Evolutionary conservation across 1,140 invertebrate species (phyloP).

Genomic region (Cydia strobilella): DNA sequence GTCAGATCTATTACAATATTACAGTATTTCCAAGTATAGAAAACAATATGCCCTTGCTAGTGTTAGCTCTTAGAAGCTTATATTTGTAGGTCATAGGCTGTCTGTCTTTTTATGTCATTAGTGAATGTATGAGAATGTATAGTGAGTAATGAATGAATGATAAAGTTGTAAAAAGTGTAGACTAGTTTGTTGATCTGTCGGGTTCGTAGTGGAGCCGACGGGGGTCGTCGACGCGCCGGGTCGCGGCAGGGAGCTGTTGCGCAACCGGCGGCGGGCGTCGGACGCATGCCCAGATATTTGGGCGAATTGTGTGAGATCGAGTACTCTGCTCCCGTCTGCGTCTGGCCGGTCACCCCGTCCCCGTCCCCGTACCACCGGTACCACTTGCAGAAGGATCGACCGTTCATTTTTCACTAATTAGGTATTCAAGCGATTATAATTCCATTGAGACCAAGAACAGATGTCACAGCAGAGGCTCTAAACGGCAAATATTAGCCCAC

Average conservation of each 20-base stretch:
- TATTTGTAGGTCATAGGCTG: background rate
- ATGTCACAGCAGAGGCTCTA: background rate
- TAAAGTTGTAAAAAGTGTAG: conserved; percentile 48
- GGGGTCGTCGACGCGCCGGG: conserved; percentile 36
- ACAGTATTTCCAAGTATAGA: conserved; percentile 11
- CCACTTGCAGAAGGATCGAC: conserved; percentile 54
- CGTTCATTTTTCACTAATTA: conserved; percentile 49
- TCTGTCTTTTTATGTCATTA: background rate
- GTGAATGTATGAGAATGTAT: background rate
- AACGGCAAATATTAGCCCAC: background rate
- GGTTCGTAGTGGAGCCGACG: conserved; percentile 37
- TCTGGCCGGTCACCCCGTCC: conserved; percentile 64
- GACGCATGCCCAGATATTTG: conserved; percentile 48
- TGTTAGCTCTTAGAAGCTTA: background rate
- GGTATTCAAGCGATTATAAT: conserved; percentile 13
- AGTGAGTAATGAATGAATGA: conserved; percentile 10
- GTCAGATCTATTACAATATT: conserved; percentile 11
- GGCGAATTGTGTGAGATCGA: conserved; percentile 59
- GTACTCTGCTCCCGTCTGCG: conserved; percentile 44
- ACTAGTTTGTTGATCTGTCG: conserved; percentile 47
- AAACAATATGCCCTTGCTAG: conserved; percentile 9
- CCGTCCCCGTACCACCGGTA: too few relatives aligned
- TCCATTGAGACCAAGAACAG: conserved; percentile 23
- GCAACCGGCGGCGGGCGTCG: conserved; percentile 49
- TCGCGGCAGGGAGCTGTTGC: conserved; percentile 35